phyloP scores from a whole-genome alignment of 2,888 invertebrate species.

The Coelinius sp. region DNA sequence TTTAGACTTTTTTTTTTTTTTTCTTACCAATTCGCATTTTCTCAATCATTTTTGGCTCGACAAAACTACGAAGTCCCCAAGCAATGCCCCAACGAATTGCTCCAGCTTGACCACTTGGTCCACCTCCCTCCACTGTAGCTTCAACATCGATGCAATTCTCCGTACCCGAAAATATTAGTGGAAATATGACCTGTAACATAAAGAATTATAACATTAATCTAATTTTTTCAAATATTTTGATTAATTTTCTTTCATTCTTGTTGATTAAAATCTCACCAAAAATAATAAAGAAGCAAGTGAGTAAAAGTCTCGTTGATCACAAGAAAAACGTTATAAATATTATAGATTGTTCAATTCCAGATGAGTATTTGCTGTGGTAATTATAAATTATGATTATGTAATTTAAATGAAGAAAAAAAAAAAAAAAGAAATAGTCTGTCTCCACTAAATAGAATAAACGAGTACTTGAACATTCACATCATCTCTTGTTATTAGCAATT shows the following conservation, averaged over 20 bases:
- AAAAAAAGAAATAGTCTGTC: background rate
- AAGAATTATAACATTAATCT: background rate
- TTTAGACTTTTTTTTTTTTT: background rate
- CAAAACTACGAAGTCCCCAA: constrained; percentile 87
- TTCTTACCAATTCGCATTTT: constrained; percentile 86
- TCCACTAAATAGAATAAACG: background rate
- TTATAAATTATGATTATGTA: background rate
- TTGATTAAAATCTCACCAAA: constrained; percentile 18
- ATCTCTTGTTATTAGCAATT: constrained; percentile 37
- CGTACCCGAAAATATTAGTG: constrained; percentile 85
- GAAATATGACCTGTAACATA: constrained; percentile 82
- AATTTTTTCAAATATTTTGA: background rate
- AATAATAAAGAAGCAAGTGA: background rate
- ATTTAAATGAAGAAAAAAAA: constrained; percentile 1
- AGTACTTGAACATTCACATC: background rate
- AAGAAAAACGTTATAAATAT: background rate
- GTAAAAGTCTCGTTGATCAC: background rate
- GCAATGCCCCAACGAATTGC: constrained; percentile 91
- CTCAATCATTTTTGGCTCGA: constrained; percentile 82
- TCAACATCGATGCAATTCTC: constrained; percentile 86
- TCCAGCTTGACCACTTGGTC: constrained; percentile 87
- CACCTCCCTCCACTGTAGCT: constrained; percentile 82
- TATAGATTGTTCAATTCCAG: background rate
- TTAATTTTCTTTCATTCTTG: too few species aligned
- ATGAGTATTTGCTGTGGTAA: background rate